Evolutionary conservation across 2,888 invertebrate genomes (phyloP).

Genomic region (Dasysyrphus albostriatus): DNA sequence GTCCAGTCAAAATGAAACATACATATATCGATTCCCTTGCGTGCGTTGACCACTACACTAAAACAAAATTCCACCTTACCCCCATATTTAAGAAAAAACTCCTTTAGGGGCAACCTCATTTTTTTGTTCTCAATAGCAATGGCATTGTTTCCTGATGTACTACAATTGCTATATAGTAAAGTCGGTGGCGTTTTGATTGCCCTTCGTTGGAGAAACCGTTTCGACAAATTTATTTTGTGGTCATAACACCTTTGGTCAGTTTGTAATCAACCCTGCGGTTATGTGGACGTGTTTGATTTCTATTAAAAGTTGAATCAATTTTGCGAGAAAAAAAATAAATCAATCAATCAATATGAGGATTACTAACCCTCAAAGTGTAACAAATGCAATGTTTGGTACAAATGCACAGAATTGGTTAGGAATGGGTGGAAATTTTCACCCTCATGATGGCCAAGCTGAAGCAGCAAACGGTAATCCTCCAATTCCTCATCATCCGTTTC

Average conservation of each 20-base stretch:
- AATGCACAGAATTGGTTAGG: conserved; percentile 82
- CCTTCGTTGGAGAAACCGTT: conserved; percentile 58
- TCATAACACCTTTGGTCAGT: conserved; percentile 80
- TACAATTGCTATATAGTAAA: conserved; percentile 69
- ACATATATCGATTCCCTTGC: conserved; percentile 77
- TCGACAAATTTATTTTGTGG: conserved; percentile 66
- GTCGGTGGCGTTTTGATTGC: conserved; percentile 60
- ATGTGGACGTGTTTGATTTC: conserved; percentile 75
- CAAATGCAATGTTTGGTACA: conserved; percentile 80
- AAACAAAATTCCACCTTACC: conserved; percentile 67
- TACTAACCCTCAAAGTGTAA: conserved; percentile 44
- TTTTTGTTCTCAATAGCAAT: conserved; percentile 73
- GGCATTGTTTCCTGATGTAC: conserved; percentile 75
- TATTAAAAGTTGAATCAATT: conserved; percentile 23
- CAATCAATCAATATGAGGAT: conserved; percentile 75
- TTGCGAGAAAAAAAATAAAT: conserved; percentile 25
- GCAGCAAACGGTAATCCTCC: conserved; percentile 47
- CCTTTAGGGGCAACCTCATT: conserved; percentile 64
- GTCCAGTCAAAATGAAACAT: conserved; percentile 44
- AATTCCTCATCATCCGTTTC: conserved; percentile 73
- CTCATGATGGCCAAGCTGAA: conserved; percentile 40
- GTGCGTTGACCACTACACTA: conserved; percentile 80
- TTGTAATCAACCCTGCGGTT: conserved; percentile 80
- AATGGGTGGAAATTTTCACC: conserved; percentile 75
- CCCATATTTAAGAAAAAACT: conserved; percentile 45